Percentiles rank a stretch among this genome's conserved stretches.
phyloP scores from a whole-genome alignment of 2,888 invertebrate species.

The Eutolmus rufibarbis region DNA sequence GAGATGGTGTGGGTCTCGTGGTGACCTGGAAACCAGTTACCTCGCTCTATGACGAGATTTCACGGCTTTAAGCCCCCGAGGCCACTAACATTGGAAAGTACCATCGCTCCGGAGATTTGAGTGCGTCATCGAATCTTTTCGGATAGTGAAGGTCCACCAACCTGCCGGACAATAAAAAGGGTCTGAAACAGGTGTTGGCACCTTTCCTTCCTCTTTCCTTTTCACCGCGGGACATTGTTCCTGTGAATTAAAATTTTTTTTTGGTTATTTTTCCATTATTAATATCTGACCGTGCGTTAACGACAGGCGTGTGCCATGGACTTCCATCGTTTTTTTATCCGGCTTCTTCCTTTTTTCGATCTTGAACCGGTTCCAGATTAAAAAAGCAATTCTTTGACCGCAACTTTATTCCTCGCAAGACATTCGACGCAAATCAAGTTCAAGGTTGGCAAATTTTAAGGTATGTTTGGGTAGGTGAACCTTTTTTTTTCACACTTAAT shows the following conservation, averaged over 20 bases:
- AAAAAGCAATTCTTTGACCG: not conserved
- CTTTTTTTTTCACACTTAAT: not conserved
- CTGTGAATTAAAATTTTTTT: not conserved
- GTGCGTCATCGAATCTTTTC: not conserved
- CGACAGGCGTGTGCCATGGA: not conserved
- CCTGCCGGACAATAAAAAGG: not conserved
- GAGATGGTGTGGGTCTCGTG: not conserved
- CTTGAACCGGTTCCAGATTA: slow-evolving; percentile 3
- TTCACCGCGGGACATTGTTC: not conserved
- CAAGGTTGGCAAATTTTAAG: slow-evolving; percentile 13
- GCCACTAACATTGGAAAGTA: not conserved
- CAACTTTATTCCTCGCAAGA: not conserved
- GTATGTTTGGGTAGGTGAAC: not conserved
- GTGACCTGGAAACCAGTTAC: slow-evolving; percentile 14
- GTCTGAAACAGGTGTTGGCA: not conserved
- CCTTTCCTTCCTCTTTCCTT: not conserved
- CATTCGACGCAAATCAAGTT: slow-evolving; percentile 7
- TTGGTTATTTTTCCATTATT: not conserved
- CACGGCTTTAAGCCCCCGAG: not conserved
- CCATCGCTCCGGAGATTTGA: not conserved
- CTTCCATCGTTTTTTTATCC: not conserved
- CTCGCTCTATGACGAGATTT: not conserved
- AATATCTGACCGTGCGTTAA: not conserved
- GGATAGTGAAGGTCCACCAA: not conserved
- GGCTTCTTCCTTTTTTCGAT: slow-evolving; percentile 21